Base-by-base conservation (phyloP, 2,113 vertebrate species). In the Marmota flaviventris region DNA sequence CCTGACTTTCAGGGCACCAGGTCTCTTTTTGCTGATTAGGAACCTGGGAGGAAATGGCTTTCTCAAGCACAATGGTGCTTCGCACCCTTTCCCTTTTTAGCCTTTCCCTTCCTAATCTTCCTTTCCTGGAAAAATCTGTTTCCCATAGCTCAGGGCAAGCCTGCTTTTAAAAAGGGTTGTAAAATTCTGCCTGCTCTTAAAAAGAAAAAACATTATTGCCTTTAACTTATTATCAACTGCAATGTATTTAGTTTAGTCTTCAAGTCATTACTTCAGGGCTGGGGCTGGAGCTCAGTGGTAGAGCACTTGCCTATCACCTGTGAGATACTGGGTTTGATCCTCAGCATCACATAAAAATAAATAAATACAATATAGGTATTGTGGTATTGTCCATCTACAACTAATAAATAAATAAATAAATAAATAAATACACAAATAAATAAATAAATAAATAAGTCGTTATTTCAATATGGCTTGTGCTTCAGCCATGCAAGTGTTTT, bases 151-250 rank as follows among this genome's bases (percentile, higher is more conserved):
- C 10, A 56, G 77, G 8, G 51, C 42, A 85, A 63, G 53, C 45
- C n/a, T 72, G 8, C n/a, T 79, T 14, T 67, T 76, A 56, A 92
- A 77, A 88, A 92, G 29, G 20, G 20, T 29, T 85, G 29, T 75
- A 37, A 88, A 87, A 78, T 92, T 67, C 53, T 89, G 61, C 51
- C 67, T 88, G 48, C 29, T 89, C n/a, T 70, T 94, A 25, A 81
- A 96, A 93, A n/a, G 85, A 78, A 93, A 95, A 95, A 73, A 89
- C 16, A 24, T 65, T n/a, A 77, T 61, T 51, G 81, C 45, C 42
- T 72, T 79, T 53, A 84, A 27, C 75, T 92, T 82, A 14, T 61
- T 67, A 84, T 85, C 20, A 77, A 85, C 91, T 92, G 37, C 17
- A 70, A 0, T 77, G 42, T 73, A n/a, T 69, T 90, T 65, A 83